These are phyloP conservation scores for Lacerta bilineata DNA, from an alignment of 2,797 vertebrate species.

Conservation along the genomic window DNA sequence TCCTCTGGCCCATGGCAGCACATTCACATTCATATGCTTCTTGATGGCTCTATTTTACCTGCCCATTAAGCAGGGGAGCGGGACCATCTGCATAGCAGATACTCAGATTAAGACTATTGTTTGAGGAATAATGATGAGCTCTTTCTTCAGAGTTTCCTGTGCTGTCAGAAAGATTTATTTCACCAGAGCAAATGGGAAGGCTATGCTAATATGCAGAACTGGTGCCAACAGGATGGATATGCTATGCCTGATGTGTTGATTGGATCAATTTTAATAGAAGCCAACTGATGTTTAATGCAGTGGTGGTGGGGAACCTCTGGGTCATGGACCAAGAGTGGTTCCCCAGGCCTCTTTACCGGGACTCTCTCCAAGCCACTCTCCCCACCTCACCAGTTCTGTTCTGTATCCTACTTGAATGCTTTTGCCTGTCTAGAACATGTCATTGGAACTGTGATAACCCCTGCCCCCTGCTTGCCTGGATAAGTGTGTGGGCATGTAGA, in stretches of 20 bases:
- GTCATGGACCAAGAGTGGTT: too few relatives aligned
- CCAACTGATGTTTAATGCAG: not conserved
- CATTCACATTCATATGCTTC: conserved; percentile 13
- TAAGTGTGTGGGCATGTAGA: too few relatives aligned
- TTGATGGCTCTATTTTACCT: conserved; percentile 14
- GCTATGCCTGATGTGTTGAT: not conserved
- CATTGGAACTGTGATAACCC: too few relatives aligned
- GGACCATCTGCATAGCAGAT: not conserved
- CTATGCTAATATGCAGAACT: conserved; percentile 3
- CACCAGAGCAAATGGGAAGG: not conserved
- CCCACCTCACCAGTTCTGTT: too few relatives aligned
- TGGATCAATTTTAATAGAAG: not conserved
- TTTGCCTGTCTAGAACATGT: too few relatives aligned
- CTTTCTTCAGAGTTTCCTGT: not conserved
- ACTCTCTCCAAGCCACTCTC: too few relatives aligned
- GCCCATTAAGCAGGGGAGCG: conserved; percentile 13
- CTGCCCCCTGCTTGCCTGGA: too few relatives aligned
- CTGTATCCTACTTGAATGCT: too few relatives aligned
- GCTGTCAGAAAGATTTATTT: conserved; percentile 27
- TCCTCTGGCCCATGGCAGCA: not conserved
- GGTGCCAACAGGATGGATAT: not conserved
- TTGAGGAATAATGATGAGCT: conserved; percentile 2
- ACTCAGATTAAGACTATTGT: not conserved
- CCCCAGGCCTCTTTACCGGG: too few relatives aligned
- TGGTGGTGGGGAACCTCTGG: too few relatives aligned